Base-by-base conservation (phyloP, 2,113 vertebrate genomes). In the Pelmatolapia mariae region DNA sequence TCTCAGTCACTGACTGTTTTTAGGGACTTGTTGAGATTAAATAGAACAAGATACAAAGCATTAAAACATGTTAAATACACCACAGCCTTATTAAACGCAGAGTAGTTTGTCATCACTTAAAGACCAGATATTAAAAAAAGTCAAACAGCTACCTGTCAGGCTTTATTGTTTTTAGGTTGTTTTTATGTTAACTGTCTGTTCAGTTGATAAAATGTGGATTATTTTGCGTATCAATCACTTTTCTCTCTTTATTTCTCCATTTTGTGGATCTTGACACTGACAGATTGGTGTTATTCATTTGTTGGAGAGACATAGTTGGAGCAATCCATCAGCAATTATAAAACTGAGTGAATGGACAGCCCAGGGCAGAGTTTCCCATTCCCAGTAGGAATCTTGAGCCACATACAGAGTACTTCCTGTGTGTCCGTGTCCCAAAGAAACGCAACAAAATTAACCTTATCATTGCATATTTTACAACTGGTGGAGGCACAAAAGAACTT, bases 381-480 rank as follows among this genome's bases (percentile, higher is more conserved):
- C 61, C 40, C 68, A 22, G 47, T 40, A 36, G 76, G 53, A 29
- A 71, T 85, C 79, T 88, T 80, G 36, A 68, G 11, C 15, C 71
- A 81, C 87, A 87, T 53, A 82, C 83, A 88, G 45, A 59, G 53
- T 26, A 85, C 54, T 93, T 95, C 89, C 92, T 88, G 68, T 79
- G 84, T 83, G 84, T 89, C 71, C 50, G 79, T 57, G 68, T 88
- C 61, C 40, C 47, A 88, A 61, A 87, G 57, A 86, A 90, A 91
- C 82, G n/a, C 88, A 89, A 80, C 68, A 78, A 88, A 73, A 57
- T 87, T 63, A 81, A 47, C 80, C 86, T 82, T 88, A 89, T 84
- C 47, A 84, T 80, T 91, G 81, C 43, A 31, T 61, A 85, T 83
- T 92, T 91, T 89, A 87, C 43, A 12, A 85, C 82, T 31, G 16